Base-by-base conservation (phyloP, 2,113 vertebrate genomes). In the Microtus ochrogaster region DNA sequence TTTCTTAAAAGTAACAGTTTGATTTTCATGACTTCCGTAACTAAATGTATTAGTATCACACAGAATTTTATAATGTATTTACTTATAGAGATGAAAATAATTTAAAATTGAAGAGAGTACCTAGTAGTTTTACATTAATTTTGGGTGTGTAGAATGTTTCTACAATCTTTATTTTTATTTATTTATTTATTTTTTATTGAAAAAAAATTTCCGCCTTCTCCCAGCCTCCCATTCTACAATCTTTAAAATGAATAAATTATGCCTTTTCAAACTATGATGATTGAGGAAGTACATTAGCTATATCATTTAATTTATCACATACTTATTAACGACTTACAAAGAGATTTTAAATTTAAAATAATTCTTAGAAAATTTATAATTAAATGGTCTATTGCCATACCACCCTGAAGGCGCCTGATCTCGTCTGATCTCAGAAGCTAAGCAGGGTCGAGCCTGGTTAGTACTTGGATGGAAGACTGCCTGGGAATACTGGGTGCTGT, bases 51-150 rank as follows among this genome's bases (percentile, higher is more conserved):
- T 91, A 36, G 41, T 41, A 74, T 41, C 28, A 58, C 49, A 77
- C 1, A 8, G n/a, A 58, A 22, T 61, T 93, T 94, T 95, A 77
- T 52, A 76, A 73, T 78, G 21, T 63, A 63, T 30, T 52, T 78
- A 58, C 84, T 90, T 82, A 30, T 93, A 55, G 22, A 65, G 4
- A 73, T 72, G 6, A 81, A 92, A 94, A 91, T 49, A 52, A 95
- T 70, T 89, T 92, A 47, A 92, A 70, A 58, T 89, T 85, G 63
- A 63, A 90, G 33, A 70, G 14, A 61, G 2, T 92, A n/a, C 33
- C 19, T 85, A 4, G 17, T 93, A 47, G 33, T 85, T 7, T 72
- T 68, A 11, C 72, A 5, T 14, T 68, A 3, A 28, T 81, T 74
- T 91, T 73, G 63, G 73, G 24, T 85, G 17, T 79, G 0, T 24